Evolutionary conservation across 2,888 invertebrate species (phyloP).

Genomic region (Tetranychus piercei): DNA sequence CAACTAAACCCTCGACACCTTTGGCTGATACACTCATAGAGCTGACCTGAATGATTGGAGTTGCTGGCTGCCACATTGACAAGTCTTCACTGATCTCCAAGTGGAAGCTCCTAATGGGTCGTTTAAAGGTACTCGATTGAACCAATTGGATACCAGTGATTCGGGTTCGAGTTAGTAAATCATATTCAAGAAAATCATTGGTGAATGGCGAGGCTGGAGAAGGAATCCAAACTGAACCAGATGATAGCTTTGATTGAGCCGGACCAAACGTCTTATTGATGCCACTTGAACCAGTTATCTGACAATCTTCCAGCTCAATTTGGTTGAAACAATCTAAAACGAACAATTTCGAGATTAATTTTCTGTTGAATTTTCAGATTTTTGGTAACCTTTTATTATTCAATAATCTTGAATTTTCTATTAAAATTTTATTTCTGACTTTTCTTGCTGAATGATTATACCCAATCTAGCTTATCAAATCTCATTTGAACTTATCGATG

Average conservation of each 20-base stretch:
- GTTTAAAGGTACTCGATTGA: background rate
- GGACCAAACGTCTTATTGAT: background rate
- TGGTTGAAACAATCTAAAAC: background rate
- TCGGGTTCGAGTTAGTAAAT: background rate
- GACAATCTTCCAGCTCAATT: background rate
- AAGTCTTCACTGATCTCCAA: background rate
- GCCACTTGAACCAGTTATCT: background rate
- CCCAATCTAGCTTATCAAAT: no score
- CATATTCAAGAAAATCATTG: conserved; percentile 6
- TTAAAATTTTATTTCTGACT: no score
- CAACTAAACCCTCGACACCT: background rate
- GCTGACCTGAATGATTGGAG: no score
- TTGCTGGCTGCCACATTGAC: background rate
- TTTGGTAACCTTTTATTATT: no score
- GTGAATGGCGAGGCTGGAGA: background rate
- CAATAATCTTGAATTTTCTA: no score
- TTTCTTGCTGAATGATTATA: no score
- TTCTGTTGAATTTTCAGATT: no score
- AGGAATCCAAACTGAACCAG: background rate
- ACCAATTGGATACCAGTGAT: background rate
- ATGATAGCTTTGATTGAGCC: background rate
- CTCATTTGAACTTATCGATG: no score
- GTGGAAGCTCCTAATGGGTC: background rate
- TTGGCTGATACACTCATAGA: background rate
- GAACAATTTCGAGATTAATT: no score